Evolutionary conservation across 2,113 vertebrate species (phyloP).

Genomic region (Lamprologus ornatipinnis): DNA sequence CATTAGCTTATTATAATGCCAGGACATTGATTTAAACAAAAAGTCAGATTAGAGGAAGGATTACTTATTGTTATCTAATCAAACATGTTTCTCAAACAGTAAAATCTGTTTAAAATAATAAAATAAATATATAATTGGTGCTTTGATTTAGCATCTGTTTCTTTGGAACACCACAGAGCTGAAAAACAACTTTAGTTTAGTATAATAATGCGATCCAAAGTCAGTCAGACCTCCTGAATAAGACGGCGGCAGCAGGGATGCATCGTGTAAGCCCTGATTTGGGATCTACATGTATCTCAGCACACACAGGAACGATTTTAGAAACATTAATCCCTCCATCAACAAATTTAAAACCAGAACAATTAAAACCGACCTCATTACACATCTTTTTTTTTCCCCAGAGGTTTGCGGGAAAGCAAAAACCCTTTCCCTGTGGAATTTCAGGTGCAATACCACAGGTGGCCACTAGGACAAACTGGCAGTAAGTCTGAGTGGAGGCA

Average conservation of each 20-base stretch:
- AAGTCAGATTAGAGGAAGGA: neutral
- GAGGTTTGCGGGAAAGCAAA: neutral
- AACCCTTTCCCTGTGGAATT: neutral
- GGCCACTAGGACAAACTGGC: neutral
- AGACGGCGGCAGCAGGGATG: neutral
- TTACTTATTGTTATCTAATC: neutral
- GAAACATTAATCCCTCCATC: neutral
- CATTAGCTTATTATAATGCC: neutral
- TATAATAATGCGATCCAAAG: rapidly evolving
- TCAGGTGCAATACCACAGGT: neutral
- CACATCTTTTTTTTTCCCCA: rapidly evolving
- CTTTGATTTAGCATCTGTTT: neutral
- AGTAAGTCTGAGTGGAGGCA: neutral
- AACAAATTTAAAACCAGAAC: neutral
- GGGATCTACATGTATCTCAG: neutral
- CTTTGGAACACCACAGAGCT: neutral
- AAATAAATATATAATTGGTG: neutral
- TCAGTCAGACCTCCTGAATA: neutral
- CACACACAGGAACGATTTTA: neutral
- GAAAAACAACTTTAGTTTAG: neutral
- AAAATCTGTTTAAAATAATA: neutral
- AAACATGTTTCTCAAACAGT: neutral
- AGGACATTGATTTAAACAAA: neutral
- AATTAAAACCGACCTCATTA: rapidly evolving
- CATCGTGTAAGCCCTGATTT: neutral